Evolutionary conservation across 2,888 invertebrate genomes (phyloP).

Genomic region (Dastarcus helophoroides): DNA sequence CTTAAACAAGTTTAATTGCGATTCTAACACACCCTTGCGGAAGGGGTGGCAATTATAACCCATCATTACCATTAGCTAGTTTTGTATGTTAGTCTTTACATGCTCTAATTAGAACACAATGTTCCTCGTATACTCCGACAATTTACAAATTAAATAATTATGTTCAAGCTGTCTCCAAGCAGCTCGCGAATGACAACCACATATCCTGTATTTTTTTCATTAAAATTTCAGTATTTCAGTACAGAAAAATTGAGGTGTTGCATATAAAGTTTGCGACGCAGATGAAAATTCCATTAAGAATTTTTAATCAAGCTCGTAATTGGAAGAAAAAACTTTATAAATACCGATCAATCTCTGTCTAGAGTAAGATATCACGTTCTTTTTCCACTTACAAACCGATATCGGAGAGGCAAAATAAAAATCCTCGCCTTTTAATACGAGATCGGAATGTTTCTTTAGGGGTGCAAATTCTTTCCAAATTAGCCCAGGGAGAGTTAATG

Average conservation of each 20-base stretch:
- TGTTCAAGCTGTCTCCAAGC: too few species aligned
- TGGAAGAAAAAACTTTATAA: conserved; percentile 19
- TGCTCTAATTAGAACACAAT: background rate
- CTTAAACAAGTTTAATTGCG: too few species aligned
- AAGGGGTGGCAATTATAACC: background rate
- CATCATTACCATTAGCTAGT: background rate
- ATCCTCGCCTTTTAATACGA: conserved; percentile 23
- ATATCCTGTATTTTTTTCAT: too few species aligned
- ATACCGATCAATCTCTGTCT: conserved; percentile 29
- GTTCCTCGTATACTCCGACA: background rate
- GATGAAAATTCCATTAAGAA: conserved; percentile 25
- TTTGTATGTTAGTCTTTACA: background rate
- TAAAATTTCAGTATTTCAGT: background rate
- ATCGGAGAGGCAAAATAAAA: conserved; percentile 22
- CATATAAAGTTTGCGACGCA: conserved; percentile 8
- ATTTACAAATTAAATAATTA: too few species aligned
- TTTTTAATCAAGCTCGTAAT: conserved; percentile 30
- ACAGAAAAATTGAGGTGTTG: background rate
- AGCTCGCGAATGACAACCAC: too few species aligned
- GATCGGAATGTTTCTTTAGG: conserved; percentile 35
- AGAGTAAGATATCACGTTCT: conserved; percentile 20
- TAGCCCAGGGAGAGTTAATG: conserved; percentile 40
- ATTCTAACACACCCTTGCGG: too few species aligned
- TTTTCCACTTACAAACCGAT: conserved; percentile 21
- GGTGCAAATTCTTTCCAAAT: conserved; percentile 39